phyloP scores from a whole-genome alignment of 2,888 invertebrate species.

The Leptothorax acervorum region DNA sequence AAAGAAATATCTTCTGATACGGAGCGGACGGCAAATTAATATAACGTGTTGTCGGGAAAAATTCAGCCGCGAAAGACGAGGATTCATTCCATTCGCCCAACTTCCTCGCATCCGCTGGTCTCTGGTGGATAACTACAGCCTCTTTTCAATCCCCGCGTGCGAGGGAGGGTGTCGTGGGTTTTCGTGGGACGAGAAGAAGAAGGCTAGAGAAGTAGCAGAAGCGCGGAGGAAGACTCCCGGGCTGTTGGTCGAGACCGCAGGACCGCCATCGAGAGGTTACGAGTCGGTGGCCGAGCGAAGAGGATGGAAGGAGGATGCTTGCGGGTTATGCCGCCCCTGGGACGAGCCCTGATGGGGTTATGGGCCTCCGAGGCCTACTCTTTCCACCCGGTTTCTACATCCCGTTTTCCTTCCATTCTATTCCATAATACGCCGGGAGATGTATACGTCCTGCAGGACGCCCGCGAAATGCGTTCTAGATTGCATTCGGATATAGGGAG shows the following conservation, averaged over 20 bases:
- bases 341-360: constrained; percentile 87
- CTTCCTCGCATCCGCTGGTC: constrained; percentile 72
- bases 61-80: constrained; percentile 70
- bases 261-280: constrained; percentile 73
- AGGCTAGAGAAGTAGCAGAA: constrained; percentile 5
- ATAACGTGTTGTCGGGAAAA: constrained; percentile 77
- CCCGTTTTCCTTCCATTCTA: constrained; percentile 84
- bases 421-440: constrained; percentile 84
- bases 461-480: constrained; percentile 84
- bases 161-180: constrained; percentile 50
- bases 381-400: constrained; percentile 81
- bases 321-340: constrained; percentile 83
- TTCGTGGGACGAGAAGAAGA: constrained; percentile 40
- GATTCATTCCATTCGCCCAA: constrained; percentile 81
- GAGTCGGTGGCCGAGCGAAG: constrained; percentile 64
- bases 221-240: constrained; percentile 50
- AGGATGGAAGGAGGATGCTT: constrained; percentile 63
- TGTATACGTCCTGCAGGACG: constrained; percentile 82
- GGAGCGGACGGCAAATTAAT: constrained; percentile 78
- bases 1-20: constrained; percentile 34
- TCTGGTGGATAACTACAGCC: constrained; percentile 82
- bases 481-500: constrained; percentile 82
- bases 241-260: constrained; percentile 75
- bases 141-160: constrained; percentile 81
- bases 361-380: constrained; percentile 87